These are phyloP conservation scores for Spatulosminthurus flaviceps DNA, from an alignment of 2,888 invertebrate genomes.

Conservation along the genomic window DNA sequence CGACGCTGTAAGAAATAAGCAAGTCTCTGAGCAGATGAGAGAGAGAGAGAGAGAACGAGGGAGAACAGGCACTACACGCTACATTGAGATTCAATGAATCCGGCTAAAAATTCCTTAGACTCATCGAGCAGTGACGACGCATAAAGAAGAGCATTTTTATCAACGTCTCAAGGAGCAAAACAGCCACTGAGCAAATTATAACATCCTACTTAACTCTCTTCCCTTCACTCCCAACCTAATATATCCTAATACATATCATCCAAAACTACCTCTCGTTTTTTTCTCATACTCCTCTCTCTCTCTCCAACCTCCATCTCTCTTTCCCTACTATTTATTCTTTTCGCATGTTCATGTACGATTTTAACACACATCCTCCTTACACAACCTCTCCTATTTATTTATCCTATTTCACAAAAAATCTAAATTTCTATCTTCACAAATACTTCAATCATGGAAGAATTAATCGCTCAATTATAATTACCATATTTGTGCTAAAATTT, in stretches of 20 bases:
- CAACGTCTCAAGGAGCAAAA: conserved; percentile 26
- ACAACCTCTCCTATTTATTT: no score
- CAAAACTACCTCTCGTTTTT: neutral
- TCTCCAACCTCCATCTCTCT: no score
- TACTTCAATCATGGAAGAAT: no score
- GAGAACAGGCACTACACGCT: conserved; percentile 6
- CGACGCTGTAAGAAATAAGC: no score
- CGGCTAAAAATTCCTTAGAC: conserved; percentile 30
- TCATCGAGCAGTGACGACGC: conserved; percentile 39
- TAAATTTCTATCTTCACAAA: no score
- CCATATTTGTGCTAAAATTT: no score
- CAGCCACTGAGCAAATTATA: conserved; percentile 20
- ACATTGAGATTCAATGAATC: conserved; percentile 34
- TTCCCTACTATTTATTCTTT: no score
- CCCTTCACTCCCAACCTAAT: neutral
- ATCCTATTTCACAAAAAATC: no score
- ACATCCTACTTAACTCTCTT: conserved; percentile 22
- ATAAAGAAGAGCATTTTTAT: conserved; percentile 38
- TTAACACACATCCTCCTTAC: no score
- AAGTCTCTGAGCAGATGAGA: neutral
- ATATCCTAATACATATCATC: no score
- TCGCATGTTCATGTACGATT: no score
- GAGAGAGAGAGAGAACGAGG: neutral
- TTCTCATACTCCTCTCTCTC: conserved; percentile 26
- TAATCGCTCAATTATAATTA: no score